Base-by-base conservation (phyloP, 2,113 vertebrate genomes). In the Alligator mississippiensis region DNA sequence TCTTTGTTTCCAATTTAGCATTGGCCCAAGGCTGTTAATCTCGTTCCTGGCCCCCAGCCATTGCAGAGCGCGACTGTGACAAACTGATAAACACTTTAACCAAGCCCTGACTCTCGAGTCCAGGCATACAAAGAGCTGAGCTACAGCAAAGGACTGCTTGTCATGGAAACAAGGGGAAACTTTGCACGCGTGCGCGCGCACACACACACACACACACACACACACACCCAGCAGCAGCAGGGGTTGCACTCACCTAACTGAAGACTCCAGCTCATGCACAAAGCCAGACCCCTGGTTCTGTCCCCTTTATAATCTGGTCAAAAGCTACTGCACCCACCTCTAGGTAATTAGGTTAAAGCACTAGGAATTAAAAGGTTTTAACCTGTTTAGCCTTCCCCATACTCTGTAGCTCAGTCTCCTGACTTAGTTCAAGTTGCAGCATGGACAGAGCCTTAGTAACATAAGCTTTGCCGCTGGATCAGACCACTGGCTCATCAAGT, bases 21-120 rank as follows among this genome's bases (percentile, higher is more conserved):
- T 38, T 72, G 84, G 80, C 70, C 81, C 66, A 82, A 82, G 76
- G 89, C 19, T 95, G 95, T 93, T 77, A 83, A 61, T 25, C 74
- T 77, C 77, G 17, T 59, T 93, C 57, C 88, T 94, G 93, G 90
- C 90, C 92, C 55, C 63, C 68, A 88, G 94, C 91, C 94, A 95
- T 84, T 0, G 0, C 21, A 82, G 60, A 82, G 25, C 5, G 83
- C 85, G 78, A 89, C 83, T 85, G 82, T 94, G 90, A 95, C 92
- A 95, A 93, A 92, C 77, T 54, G 81, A 96, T 91, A 93, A 96
- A 90, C 25, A 19, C 63, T 87, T 38, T 47, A n/a, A 11, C 55
- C 0, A 1, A 88, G 74, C 3, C 70, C 80, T 90, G 89, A 12
- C 93, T 85, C 3, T 3, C 47, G 79, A 85, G 78, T 88, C 85